A percentile compares a stretch with the other conserved stretches of the same genome.
These are phyloP conservation scores for Typhlichthys eigenmanni DNA, from an alignment of 2,797 vertebrate species.

Conservation along the genomic window DNA sequence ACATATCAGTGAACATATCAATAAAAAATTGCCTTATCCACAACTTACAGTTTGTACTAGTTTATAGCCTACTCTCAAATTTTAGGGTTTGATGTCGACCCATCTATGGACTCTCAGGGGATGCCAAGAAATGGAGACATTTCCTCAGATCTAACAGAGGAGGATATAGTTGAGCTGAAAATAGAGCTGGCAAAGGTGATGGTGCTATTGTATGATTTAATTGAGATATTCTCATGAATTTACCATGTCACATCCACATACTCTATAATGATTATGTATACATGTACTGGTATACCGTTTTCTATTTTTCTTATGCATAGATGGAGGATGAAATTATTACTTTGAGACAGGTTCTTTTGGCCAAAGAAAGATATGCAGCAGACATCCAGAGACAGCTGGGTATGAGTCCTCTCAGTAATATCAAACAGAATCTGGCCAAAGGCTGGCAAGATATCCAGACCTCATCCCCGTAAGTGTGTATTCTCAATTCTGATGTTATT, in stretches of 20 bases:
- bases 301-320: conserved; percentile 60
- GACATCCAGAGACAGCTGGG: conserved; percentile 92
- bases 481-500: background rate
- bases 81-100: conserved; percentile 79
- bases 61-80: background rate
- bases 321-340: conserved; percentile 95
- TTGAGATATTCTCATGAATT: background rate
- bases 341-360: conserved; percentile 87
- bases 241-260: background rate
- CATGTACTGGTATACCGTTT: too few species aligned
- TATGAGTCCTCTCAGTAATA: conserved; percentile 82
- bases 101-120: conserved; percentile 77
- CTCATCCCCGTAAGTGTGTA: conserved; percentile 85
- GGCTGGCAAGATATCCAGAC: conserved; percentile 94
- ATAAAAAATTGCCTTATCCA: background rate
- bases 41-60: background rate
- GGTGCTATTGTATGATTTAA: background rate
- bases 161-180: conserved; percentile 83
- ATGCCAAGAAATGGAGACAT: conserved; percentile 53
- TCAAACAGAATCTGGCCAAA: conserved; percentile 89
- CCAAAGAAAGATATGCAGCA: conserved; percentile 88
- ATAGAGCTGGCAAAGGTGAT: conserved; percentile 87
- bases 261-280: too few species aligned
- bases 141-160: conserved; percentile 79
- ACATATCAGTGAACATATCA: too few species aligned